Percentiles rank a stretch among this genome's conserved stretches.
Evolutionary conservation across 1,140 invertebrate genomes (phyloP).

Genomic region (Choristoneura fumiferana): DNA sequence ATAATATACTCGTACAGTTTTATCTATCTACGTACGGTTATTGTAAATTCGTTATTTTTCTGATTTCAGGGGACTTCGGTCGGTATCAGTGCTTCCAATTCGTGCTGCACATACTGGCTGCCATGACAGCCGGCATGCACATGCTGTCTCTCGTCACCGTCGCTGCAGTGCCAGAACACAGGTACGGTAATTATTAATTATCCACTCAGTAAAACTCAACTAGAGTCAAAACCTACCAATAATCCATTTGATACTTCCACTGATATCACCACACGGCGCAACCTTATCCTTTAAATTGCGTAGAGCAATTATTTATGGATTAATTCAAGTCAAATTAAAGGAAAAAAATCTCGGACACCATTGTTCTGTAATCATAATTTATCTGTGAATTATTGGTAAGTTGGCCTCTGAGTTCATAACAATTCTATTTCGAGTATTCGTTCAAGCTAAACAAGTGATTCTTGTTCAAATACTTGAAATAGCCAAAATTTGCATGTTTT

Average conservation of each 20-base stretch:
- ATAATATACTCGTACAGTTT: background rate
- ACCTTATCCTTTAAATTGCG: too few relatives aligned
- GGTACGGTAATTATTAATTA: conserved; percentile 61
- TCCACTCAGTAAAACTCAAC: background rate
- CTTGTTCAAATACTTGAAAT: background rate
- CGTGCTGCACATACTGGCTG: conserved; percentile 85
- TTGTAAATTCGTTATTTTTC: conserved; percentile 20
- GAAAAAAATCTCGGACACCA: too few relatives aligned
- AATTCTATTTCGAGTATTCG: too few relatives aligned
- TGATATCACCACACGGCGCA: too few relatives aligned
- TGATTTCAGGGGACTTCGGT: conserved; percentile 86
- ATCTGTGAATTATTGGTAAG: too few relatives aligned
- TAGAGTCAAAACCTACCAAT: background rate
- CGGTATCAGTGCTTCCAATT: conserved; percentile 88
- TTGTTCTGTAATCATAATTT: too few relatives aligned
- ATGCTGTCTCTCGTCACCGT: conserved; percentile 89
- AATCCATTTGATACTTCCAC: too few relatives aligned
- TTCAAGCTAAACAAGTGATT: too few relatives aligned
- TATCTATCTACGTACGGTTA: background rate
- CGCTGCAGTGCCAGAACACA: conserved; percentile 87
- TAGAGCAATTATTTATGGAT: too few relatives aligned
- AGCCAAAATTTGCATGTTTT: too few relatives aligned
- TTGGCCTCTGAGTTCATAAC: too few relatives aligned
- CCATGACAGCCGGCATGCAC: conserved; percentile 87
- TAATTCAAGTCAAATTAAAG: too few relatives aligned